Base-by-base conservation (phyloP, 2,888 invertebrate species). In the Plebejus anna region DNA sequence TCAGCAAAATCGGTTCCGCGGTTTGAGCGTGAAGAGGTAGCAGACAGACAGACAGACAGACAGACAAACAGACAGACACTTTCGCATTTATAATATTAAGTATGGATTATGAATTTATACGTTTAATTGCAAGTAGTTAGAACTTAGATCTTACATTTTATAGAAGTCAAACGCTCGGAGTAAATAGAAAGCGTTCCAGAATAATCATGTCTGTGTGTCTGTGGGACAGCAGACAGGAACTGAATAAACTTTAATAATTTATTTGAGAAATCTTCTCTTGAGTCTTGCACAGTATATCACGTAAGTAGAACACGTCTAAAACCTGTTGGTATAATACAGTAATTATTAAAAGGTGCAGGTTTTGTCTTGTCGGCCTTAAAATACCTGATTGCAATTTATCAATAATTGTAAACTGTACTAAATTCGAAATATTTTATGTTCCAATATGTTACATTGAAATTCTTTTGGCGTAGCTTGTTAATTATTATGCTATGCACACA, bases 181-280 rank as follows among this genome's bases (percentile, higher is more conserved):
- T 86, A 87, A 88, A 87, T 87, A 90, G 90, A 91, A 90, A 90
- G 88, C 86, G 86, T 84, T 84, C 85, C 86, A 86, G 83, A 83
- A 81, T 84, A 84, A 84, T 81, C 81, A 83, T 84, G 85, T 84
- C 85, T 85, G 82, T 85, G 81, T 84, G 85, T 84, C 85, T 85
- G 82, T 85, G 81, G 84, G 84, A 85, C 83, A 84, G 83, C 76
- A 79, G 79, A 76, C 80, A 79, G 82, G 81, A 81, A 81, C 81
- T 79, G 76, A 77, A 76, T 79, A 78, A 76, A 75, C 76, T 76
- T 77, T 73, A 78, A 78, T 79, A 77, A 77, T 77, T 75, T 75
- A 70, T 76, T 76, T 76, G 22, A 70, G 75, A 77, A 70, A 77
- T 75, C 78, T 76, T 70, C 38, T 61, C 57, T 55, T 32, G 32